phyloP scores from a whole-genome alignment of 1,140 invertebrate genomes.

The Drosophila punjabiensis region DNA sequence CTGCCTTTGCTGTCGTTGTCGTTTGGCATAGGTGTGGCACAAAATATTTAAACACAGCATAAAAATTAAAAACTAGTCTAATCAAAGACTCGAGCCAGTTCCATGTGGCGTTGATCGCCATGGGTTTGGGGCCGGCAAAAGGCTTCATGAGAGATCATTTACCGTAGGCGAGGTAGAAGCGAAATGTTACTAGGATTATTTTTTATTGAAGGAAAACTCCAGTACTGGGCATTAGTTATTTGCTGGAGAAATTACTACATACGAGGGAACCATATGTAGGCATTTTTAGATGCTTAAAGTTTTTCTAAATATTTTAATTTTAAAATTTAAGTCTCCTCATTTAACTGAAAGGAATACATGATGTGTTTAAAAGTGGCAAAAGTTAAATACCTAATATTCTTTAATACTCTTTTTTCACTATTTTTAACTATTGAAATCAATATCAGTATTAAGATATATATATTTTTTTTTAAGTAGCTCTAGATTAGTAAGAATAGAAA shows the following conservation, averaged over 20 bases:
- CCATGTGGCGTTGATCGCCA: not conserved
- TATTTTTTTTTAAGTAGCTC: too few species aligned
- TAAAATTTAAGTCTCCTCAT: too few species aligned
- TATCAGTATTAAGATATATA: too few species aligned
- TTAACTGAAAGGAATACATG: too few species aligned
- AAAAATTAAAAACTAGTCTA: constrained; percentile 80
- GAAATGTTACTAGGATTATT: not conserved
- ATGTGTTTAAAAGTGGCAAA: too few species aligned
- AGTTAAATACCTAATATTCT: too few species aligned
- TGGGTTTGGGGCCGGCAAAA: constrained; percentile 14
- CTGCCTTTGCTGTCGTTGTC: constrained; percentile 15
- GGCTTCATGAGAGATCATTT: constrained; percentile 51
- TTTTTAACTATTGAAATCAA: too few species aligned
- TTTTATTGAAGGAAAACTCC: not conserved
- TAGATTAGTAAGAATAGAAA: too few species aligned
- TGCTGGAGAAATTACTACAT: not conserved
- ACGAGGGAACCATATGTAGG: not conserved
- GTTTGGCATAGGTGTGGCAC: constrained; percentile 65
- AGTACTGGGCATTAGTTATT: not conserved
- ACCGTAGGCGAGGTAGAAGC: constrained; percentile 1
- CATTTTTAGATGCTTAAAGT: too few species aligned
- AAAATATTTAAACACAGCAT: constrained; percentile 76
- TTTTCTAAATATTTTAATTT: too few species aligned
- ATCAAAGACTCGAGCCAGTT: constrained; percentile 53
- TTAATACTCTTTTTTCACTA: too few species aligned